Evolutionary conservation across 2,113 vertebrate species (phyloP).

Genomic region (Zeus faber): DNA sequence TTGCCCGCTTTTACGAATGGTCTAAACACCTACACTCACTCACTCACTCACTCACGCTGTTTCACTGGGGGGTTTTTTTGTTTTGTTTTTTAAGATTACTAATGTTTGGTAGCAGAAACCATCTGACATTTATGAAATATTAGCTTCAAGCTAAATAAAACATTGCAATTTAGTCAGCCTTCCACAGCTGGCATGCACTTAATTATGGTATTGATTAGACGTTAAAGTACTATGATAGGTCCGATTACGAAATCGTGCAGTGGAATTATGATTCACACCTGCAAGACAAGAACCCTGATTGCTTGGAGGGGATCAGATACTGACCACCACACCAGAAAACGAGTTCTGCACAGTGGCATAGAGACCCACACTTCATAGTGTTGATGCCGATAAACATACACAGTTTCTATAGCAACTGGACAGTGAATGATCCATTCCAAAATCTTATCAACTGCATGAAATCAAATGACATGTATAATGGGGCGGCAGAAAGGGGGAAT

Average conservation of each 20-base stretch:
- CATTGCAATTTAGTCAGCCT: too few species aligned
- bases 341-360: background rate
- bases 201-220: slow-evolving; percentile 40
- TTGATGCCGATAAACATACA: background rate
- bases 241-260: slow-evolving; percentile 4
- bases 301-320: slow-evolving; percentile 12
- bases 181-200: slow-evolving; percentile 13
- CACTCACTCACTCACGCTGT: too few species aligned
- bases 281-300: background rate
- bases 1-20: too few species aligned
- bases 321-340: slow-evolving; percentile 5
- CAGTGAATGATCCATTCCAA: background rate
- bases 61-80: too few species aligned
- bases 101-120: too few species aligned
- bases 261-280: slow-evolving; percentile 20
- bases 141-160: too few species aligned
- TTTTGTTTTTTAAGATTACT: too few species aligned
- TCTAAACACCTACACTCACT: too few species aligned
- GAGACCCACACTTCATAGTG: background rate
- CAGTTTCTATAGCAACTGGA: slow-evolving; percentile 1
- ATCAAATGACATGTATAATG: too few species aligned
- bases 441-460: background rate
- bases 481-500: too few species aligned
- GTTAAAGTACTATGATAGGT: slow-evolving; percentile 23
- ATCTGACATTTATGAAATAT: too few species aligned